Evolutionary conservation across 2,888 invertebrate species (phyloP).

Genomic region (Cryptophagus acutangulus): DNA sequence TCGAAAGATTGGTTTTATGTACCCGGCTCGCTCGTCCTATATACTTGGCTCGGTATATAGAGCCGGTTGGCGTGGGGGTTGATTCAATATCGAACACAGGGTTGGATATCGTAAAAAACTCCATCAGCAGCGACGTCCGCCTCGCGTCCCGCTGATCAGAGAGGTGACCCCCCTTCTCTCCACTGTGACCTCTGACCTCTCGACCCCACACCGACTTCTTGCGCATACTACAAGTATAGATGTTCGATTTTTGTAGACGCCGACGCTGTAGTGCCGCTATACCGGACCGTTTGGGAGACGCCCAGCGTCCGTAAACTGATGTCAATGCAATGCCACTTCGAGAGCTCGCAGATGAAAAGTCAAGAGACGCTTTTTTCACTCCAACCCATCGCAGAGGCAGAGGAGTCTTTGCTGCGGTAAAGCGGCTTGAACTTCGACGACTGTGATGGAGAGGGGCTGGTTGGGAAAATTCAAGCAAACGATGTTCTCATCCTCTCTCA

Average conservation of each 20-base stretch:
- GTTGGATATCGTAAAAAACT: constrained; percentile 46
- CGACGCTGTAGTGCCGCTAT: constrained; percentile 37
- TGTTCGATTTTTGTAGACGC: constrained; percentile 49
- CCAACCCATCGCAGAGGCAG: too few species aligned
- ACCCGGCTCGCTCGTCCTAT: not conserved
- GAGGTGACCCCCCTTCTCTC: constrained; percentile 26
- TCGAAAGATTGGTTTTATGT: too few species aligned
- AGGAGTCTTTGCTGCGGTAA: too few species aligned
- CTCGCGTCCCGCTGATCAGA: constrained; percentile 30
- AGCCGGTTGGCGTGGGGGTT: constrained; percentile 8
- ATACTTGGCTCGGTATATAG: not conserved
- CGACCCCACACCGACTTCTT: constrained; percentile 36
- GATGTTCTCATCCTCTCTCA: too few species aligned
- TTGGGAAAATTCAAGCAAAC: too few species aligned
- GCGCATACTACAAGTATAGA: constrained; percentile 45
- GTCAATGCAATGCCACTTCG: constrained; percentile 16
- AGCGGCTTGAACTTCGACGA: too few species aligned
- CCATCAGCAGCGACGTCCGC: constrained; percentile 37
- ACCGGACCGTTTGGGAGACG: constrained; percentile 27
- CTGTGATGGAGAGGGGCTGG: too few species aligned
- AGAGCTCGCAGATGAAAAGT: constrained; percentile 8
- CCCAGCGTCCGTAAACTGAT: constrained; percentile 26
- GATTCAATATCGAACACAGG: constrained; percentile 41
- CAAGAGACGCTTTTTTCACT: constrained; percentile 4
- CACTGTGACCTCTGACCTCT: constrained; percentile 29